Evolutionary conservation across 2,797 vertebrate genomes (phyloP).

Genomic region (Anas acuta): DNA sequence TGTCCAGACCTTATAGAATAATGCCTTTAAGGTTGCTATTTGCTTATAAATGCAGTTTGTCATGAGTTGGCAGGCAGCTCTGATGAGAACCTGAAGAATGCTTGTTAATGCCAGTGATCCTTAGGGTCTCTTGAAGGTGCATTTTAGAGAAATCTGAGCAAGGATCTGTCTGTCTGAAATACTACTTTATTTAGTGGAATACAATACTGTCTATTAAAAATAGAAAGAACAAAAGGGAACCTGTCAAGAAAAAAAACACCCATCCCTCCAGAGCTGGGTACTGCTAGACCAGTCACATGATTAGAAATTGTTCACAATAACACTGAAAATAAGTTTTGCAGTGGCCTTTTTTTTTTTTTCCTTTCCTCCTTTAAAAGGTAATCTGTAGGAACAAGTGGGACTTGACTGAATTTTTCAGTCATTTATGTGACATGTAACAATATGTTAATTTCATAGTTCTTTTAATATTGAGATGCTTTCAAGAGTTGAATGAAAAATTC

Average conservation of each 20-base stretch:
- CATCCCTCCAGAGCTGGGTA: not conserved
- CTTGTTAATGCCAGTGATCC: not conserved
- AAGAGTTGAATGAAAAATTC: not conserved
- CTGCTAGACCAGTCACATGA: not conserved
- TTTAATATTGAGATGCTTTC: not conserved
- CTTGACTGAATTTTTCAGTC: not conserved
- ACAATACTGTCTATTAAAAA: not conserved
- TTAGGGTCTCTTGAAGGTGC: not conserved
- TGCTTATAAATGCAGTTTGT: not conserved
- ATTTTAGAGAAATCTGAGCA: not conserved
- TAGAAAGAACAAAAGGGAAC: not conserved
- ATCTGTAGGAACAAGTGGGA: not conserved
- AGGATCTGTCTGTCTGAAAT: not conserved
- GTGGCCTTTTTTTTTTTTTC: not conserved
- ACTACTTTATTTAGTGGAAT: not conserved
- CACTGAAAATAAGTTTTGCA: not conserved
- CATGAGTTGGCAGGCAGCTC: not conserved
- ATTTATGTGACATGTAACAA: not conserved
- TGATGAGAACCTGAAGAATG: not conserved
- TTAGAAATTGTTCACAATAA: not conserved
- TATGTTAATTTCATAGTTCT: not conserved
- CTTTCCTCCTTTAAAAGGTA: not conserved
- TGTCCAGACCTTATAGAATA: not conserved
- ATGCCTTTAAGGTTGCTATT: not conserved
- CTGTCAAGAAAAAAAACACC: accelerated